Evolutionary conservation across 1,140 invertebrate genomes (phyloP), one percentile per base, ranked within the genome.

Genomic region (Zaprionus nigranus): DNA sequence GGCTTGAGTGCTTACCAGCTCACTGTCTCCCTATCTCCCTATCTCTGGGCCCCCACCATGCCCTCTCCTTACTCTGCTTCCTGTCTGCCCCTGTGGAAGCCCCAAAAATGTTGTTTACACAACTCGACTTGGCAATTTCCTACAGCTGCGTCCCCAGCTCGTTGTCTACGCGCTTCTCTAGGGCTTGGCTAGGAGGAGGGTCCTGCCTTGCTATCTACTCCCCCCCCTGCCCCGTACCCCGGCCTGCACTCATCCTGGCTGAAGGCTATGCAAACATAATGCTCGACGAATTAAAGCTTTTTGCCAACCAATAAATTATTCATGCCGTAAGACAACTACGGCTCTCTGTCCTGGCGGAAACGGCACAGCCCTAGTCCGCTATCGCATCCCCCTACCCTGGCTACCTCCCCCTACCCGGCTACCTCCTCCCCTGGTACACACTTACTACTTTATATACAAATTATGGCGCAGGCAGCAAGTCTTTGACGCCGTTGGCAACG

Each of bases 221-320:
- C 58, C 61, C 61, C 66, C 17, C 46, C 36, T 4, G 20, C 20
- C 58, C 53, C 58, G n/a, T 54, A 26, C 34, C 36, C 40, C 40
- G 2, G 17, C 7, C 6, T 46, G 40, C 40, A 46, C 71, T 64
- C 30, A 51, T 15, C 24, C 63, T 51, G 63, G 58, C 74, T 57
- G 57, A 67, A 61, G 81, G 78, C 81, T 88, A 83, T 79, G 84
- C 84, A 88, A 88, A 88, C 86, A 88, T 90, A 90, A 90, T 88
- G 79, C 86, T 76, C 86, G 43, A 75, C 86, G 85, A 90, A 90
- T 90, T 90, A 90, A 90, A 90, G 84, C 83, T 87, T 87, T 87
- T 90, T 79, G 75, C 85, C 81, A 81, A 83, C 86, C 85, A 90
- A 90, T 90, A 90, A 90, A 90, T 90, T 90, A 90, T 90, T 90